Evolutionary conservation across 1,140 invertebrate species (phyloP).

Genomic region (Drosophila ogumai): DNA sequence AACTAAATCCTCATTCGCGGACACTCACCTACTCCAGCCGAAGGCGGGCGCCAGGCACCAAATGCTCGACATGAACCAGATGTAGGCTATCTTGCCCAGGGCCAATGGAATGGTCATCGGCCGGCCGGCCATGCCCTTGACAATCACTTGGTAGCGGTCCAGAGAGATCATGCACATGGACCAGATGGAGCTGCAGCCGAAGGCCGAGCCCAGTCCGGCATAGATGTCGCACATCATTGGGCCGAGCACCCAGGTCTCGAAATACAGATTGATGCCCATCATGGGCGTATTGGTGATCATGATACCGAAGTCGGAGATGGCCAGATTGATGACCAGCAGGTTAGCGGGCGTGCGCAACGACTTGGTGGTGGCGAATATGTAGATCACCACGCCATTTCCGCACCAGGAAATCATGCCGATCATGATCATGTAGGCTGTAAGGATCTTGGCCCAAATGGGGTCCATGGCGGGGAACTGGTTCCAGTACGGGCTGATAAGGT

Average conservation of each 20-base stretch:
- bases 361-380: slow-evolving; percentile 88
- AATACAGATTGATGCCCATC: slow-evolving; percentile 94
- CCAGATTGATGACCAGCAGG: slow-evolving; percentile 87
- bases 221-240: slow-evolving; percentile 93
- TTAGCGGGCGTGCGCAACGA: slow-evolving; percentile 87
- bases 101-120: slow-evolving; percentile 89
- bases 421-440: slow-evolving; percentile 76
- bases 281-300: slow-evolving; percentile 93
- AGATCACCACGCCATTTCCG: slow-evolving; percentile 88
- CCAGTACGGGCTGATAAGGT: slow-evolving; percentile 90
- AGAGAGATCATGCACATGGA: slow-evolving; percentile 94
- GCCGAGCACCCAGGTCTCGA: slow-evolving; percentile 94
- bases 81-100: slow-evolving; percentile 88
- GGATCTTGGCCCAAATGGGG: slow-evolving; percentile 88
- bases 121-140: slow-evolving; percentile 89
- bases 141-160: slow-evolving; percentile 95
- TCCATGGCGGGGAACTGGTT: slow-evolving; percentile 92
- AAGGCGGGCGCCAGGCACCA: slow-evolving; percentile 90
- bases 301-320: slow-evolving; percentile 91
- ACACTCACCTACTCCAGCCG: slow-evolving; percentile 88
- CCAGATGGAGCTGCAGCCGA: slow-evolving; percentile 93
- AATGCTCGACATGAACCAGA: slow-evolving; percentile 89
- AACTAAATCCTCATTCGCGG: not conserved
- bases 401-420: slow-evolving; percentile 85
- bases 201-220: slow-evolving; percentile 91